These are phyloP conservation scores for Passer montanus DNA, from an alignment of 2,113 vertebrate species.

Conservation along the genomic window DNA sequence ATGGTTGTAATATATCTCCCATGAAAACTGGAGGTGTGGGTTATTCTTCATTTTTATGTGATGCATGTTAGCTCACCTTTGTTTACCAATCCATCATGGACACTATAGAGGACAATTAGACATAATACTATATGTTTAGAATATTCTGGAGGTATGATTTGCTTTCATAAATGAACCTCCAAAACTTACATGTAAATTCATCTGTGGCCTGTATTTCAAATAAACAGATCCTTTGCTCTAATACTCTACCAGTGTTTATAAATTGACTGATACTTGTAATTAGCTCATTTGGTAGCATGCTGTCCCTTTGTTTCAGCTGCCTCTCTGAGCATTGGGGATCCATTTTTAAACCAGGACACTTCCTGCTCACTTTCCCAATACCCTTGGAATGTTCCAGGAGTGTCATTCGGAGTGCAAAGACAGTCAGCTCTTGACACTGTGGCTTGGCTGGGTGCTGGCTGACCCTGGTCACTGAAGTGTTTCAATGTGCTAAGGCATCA, in stretches of 20 bases:
- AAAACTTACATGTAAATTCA: background rate
- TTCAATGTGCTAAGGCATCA: background rate
- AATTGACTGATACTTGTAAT: background rate
- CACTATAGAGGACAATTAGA: background rate
- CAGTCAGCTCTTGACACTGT: background rate
- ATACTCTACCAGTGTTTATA: background rate
- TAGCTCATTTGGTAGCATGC: background rate
- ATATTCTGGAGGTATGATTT: background rate
- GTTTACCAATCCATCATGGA: background rate
- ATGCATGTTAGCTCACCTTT: background rate
- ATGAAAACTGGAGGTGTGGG: background rate
- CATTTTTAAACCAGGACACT: background rate
- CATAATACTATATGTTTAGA: background rate
- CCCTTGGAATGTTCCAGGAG: background rate
- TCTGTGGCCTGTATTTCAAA: background rate
- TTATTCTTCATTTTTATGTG: background rate
- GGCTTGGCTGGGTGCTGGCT: background rate
- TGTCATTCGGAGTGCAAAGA: background rate
- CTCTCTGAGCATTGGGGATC: background rate
- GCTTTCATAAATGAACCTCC: background rate
- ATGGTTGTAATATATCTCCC: background rate
- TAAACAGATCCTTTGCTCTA: background rate
- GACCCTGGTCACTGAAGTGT: background rate
- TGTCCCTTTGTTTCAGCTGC: background rate
- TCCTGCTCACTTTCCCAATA: background rate